These are phyloP conservation scores for Plebejus anna DNA, from an alignment of 2,888 invertebrate species.

Conservation along the genomic window DNA sequence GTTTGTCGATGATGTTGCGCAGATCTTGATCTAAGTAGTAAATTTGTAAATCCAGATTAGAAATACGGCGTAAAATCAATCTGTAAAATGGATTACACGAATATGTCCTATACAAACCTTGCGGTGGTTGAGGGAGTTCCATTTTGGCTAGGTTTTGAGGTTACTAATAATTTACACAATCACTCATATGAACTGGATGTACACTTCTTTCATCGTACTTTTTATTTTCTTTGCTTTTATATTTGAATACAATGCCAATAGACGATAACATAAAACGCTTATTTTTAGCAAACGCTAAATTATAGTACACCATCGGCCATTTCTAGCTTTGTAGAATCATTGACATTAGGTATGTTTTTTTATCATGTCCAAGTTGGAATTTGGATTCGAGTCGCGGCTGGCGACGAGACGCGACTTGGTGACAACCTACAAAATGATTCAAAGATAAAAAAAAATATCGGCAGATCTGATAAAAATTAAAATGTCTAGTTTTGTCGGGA, in stretches of 20 bases:
- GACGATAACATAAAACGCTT: background rate
- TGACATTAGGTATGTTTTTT: background rate
- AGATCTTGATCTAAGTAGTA: constrained; percentile 89
- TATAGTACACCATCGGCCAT: constrained; percentile 25
- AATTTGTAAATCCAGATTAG: constrained; percentile 21
- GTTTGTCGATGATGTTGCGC: constrained; percentile 98
- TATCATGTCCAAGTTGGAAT: too few species aligned
- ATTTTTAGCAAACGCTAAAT: constrained; percentile 16
- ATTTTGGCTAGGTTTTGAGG: constrained; percentile 63
- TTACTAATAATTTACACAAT: constrained; percentile 46
- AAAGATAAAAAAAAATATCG: too few species aligned
- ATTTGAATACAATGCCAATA: background rate
- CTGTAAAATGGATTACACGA: background rate
- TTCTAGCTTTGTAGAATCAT: constrained; percentile 13
- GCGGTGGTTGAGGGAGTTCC: constrained; percentile 81
- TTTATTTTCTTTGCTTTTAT: constrained; percentile 5
- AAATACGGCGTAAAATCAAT: constrained; percentile 3
- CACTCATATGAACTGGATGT: constrained; percentile 20
- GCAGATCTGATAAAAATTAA: too few species aligned
- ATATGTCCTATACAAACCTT: constrained; percentile 64
- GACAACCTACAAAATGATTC: too few species aligned
- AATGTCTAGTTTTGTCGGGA: too few species aligned
- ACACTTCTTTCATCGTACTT: constrained; percentile 20
- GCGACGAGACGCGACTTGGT: too few species aligned
- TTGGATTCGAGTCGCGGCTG: too few species aligned